These are phyloP conservation scores for Dinocampus coccinellae DNA, from an alignment of 2,888 invertebrate genomes.

Conservation along the genomic window DNA sequence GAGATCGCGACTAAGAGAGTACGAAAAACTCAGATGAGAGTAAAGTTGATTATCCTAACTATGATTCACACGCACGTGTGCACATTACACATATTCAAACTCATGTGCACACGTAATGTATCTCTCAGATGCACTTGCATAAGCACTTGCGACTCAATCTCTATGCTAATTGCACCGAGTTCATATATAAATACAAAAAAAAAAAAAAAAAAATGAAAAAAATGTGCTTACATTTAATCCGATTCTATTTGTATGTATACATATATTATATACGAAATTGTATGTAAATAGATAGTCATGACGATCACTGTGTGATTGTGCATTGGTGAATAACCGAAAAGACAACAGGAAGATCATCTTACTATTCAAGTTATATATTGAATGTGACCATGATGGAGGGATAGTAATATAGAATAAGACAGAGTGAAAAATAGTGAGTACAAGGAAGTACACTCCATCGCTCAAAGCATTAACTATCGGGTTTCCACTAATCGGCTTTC, in stretches of 20 bases:
- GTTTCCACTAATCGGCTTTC: conserved; percentile 37
- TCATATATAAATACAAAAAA: conserved; percentile 56
- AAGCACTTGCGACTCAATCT: conserved; percentile 68
- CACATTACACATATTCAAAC: neutral
- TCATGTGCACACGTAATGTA: conserved; percentile 27
- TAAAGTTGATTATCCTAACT: conserved; percentile 31
- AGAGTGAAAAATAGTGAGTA: no score
- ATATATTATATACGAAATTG: neutral
- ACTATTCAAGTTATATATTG: no score
- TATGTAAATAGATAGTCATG: neutral
- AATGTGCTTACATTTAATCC: conserved; percentile 51
- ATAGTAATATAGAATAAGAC: no score
- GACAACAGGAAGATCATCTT: no score
- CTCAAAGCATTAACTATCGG: conserved; percentile 31
- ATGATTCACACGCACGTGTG: neutral
- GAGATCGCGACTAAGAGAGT: no score
- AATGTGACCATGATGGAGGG: no score
- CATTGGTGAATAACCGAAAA: neutral
- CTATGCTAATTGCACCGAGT: conserved; percentile 65
- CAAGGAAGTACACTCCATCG: neutral
- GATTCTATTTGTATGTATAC: neutral
- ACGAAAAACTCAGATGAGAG: conserved; percentile 43
- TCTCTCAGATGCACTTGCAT: conserved; percentile 59
- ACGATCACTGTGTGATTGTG: neutral
- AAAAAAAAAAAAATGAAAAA: no score